A percentile compares a stretch with the other conserved stretches of the same genome.
Evolutionary conservation across 2,888 invertebrate genomes (phyloP).

Genomic region (Cephus sareptanus): DNA sequence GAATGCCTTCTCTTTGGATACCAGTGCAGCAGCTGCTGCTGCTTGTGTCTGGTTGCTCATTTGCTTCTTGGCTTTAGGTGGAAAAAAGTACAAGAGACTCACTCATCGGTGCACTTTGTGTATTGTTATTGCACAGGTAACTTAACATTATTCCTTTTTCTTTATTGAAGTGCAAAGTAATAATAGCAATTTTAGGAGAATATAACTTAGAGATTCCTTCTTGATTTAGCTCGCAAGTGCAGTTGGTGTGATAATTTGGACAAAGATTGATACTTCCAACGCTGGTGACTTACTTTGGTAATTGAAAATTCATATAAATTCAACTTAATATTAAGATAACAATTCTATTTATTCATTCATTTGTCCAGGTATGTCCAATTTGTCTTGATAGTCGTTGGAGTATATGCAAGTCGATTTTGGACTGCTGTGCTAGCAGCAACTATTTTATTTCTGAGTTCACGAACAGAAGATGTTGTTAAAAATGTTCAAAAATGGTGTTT

Average conservation of each 20-base stretch:
- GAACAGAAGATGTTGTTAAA: slow-evolving; percentile 85
- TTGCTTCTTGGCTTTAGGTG: slow-evolving; percentile 73
- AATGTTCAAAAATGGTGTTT: slow-evolving; percentile 79
- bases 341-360: neutral
- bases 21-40: slow-evolving; percentile 82
- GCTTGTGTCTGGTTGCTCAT: slow-evolving; percentile 83
- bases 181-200: neutral
- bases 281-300: slow-evolving; percentile 52
- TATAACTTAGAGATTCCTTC: neutral
- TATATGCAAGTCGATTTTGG: slow-evolving; percentile 87
- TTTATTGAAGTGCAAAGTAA: neutral
- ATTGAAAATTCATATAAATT: neutral
- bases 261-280: slow-evolving; percentile 44
- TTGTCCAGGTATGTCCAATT: slow-evolving; percentile 80
- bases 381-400: slow-evolving; percentile 79
- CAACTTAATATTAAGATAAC: neutral
- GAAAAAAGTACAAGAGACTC: slow-evolving; percentile 80
- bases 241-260: slow-evolving; percentile 59
- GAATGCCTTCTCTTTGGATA: slow-evolving; percentile 83
- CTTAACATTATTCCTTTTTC: slow-evolving; percentile 14
- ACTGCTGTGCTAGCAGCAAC: slow-evolving; percentile 85
- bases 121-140: slow-evolving; percentile 84
- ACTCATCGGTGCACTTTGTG: slow-evolving; percentile 87
- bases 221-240: slow-evolving; percentile 42
- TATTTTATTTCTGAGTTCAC: slow-evolving; percentile 83